Evolutionary conservation across 2,888 invertebrate species (phyloP), one percentile per base, ranked within the genome.

Genomic region (Polia nebulosa): DNA sequence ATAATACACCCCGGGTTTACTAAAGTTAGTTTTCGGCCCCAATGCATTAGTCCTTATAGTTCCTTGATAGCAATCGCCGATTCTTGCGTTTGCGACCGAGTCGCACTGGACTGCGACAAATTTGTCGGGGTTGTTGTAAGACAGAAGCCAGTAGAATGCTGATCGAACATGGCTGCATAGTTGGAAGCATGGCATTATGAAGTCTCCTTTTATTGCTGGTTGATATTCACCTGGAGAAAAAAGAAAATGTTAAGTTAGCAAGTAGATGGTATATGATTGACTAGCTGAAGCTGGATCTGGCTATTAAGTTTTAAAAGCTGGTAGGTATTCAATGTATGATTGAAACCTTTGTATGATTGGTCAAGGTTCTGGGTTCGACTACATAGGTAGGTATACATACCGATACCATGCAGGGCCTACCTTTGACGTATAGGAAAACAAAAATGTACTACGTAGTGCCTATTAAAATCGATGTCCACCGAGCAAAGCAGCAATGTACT

Each of bases 81-180:
- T 85, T 11, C 95, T 85, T 0, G 88, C 95, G 34, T 88, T 71
- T 5, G 86, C 83, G 0, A 94, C 86, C 0, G 92, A 87, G 2
- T 89, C 82, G 78, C 94, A 95, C 2, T 84, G 87, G 0, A 93
- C 88, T 3, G 89, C 94, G 39, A 91, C 20, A 76, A 95, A 95
- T 55, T 92, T 85, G 66, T 91, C 88, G 0, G 91, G 90, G 70
- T 93, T 87, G 9, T 73, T 78, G 61, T 82, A 83, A 0, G 95
- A 89, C 0, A 88, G 51, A 0, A 89, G 72, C 92, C 92, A 94
- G 86, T 94, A 94, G 68, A 90, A 73, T 0, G 89, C 93, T 0
- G 95, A 82, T 3, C 93, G 89, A 1, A 93, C 81, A 78, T 95
- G 95, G 62, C 94, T 94, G 88, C 95, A 95, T 3, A 94, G 76